These are phyloP conservation scores for Mormyrops boulengeri DNA, from an alignment of 2,797 vertebrate species.

Conservation along the genomic window DNA sequence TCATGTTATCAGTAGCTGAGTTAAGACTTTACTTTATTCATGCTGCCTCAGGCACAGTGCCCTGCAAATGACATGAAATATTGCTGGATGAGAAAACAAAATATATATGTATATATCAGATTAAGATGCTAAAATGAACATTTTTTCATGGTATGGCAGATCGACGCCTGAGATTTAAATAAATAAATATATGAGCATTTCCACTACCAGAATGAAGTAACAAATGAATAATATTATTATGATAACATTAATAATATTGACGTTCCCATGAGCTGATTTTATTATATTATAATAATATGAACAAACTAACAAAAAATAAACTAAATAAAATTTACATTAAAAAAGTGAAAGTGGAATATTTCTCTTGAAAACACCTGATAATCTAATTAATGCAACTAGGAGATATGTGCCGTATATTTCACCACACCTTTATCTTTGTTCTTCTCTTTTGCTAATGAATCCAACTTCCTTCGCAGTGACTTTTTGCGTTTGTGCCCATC, in stretches of 20 bases:
- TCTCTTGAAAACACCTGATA: not conserved
- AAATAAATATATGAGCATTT: not conserved
- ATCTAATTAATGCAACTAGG: not conserved
- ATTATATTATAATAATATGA: not conserved
- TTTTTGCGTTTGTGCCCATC: slow-evolving; percentile 94
- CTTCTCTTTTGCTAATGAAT: slow-evolving; percentile 93
- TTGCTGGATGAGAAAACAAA: not conserved
- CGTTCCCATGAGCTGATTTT: not conserved
- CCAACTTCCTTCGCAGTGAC: slow-evolving; percentile 89
- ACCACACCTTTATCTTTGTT: slow-evolving; percentile 81
- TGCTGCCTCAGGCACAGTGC: not conserved
- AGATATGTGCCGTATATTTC: not conserved
- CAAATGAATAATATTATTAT: not conserved
- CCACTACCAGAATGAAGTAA: not conserved
- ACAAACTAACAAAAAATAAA: not conserved
- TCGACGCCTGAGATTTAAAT: not conserved
- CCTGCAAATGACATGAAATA: not conserved
- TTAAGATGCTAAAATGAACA: not conserved
- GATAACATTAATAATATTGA: not conserved
- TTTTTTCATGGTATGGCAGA: not conserved
- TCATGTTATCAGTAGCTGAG: slow-evolving; percentile 17
- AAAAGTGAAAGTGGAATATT: not conserved
- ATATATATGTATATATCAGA: not conserved
- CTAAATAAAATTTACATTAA: not conserved
- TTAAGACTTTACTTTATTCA: not conserved